Percentiles rank a stretch among this genome's conserved stretches.
Evolutionary conservation across 2,797 vertebrate genomes (phyloP).

Genomic region (Catostomus latipinnis): DNA sequence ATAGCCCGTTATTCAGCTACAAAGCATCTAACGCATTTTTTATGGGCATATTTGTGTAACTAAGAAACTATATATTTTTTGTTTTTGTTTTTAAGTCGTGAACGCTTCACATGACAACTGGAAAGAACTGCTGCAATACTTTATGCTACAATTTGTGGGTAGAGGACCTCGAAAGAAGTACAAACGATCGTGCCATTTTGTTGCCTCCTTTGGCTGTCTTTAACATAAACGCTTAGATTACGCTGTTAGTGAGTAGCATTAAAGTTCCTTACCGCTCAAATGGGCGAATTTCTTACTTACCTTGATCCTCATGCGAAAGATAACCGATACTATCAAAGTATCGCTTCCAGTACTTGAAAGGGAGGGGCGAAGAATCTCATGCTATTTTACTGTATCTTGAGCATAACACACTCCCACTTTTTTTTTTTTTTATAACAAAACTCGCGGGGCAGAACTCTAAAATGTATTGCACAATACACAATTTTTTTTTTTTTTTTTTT

Average conservation of each 20-base stretch:
- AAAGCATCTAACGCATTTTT: neutral
- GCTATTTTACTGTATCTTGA: too few species aligned
- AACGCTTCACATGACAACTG: constrained; percentile 17
- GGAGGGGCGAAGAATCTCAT: constrained; percentile 4
- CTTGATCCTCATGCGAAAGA: neutral
- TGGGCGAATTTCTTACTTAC: neutral
- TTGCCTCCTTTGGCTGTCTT: neutral
- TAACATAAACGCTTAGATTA: neutral
- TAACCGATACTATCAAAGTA: neutral
- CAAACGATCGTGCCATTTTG: neutral
- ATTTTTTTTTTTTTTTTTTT: too few species aligned
- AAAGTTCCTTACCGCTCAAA: neutral
- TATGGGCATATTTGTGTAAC: neutral
- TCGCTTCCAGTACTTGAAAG: neutral
- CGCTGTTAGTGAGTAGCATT: neutral
- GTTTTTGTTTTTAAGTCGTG: neutral
- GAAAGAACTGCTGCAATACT: neutral
- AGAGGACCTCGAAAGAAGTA: neutral
- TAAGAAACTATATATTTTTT: neutral
- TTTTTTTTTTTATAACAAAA: neutral
- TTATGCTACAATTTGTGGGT: neutral
- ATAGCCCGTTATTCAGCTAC: neutral
- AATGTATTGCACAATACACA: too few species aligned
- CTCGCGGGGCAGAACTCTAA: too few species aligned
- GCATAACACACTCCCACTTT: too few species aligned